Conservation (phyloP, 1,140 invertebrate species). For the Acromyrmex echinatior region DNA sequence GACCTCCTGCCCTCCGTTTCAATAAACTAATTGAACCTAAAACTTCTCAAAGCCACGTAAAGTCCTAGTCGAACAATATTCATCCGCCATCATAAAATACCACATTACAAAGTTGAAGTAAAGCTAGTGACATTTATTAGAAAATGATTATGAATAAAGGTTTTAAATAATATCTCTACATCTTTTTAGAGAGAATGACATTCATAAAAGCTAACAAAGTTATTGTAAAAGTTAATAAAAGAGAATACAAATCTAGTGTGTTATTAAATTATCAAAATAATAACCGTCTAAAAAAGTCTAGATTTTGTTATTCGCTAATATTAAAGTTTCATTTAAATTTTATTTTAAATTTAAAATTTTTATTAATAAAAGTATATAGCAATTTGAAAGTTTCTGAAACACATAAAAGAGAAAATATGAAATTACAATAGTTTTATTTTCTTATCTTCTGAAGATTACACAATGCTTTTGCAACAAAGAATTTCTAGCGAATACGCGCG, state of each 20-base stretch:
- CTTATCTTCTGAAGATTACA: background rate
- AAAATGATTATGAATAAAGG: constrained; percentile 27
- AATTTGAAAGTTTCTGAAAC: background rate
- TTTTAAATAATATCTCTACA: background rate
- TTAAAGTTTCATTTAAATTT: background rate
- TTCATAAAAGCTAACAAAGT: background rate
- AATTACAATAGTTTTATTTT: background rate
- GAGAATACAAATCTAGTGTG: background rate
- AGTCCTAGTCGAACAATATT: constrained; percentile 55
- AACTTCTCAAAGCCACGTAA: constrained; percentile 59
- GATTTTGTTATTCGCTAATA: background rate
- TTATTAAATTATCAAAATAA: background rate
- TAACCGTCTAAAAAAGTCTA: background rate
- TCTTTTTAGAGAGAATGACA: background rate
- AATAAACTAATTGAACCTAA: constrained; percentile 65
- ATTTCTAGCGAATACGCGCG: background rate
- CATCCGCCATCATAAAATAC: constrained; percentile 47
- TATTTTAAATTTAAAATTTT: background rate
- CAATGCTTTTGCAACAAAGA: constrained; percentile 14
- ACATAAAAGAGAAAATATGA: background rate
- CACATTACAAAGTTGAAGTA: background rate
- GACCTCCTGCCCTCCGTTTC: constrained; percentile 52
- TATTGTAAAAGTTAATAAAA: background rate
- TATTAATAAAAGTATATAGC: background rate
- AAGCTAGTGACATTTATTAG: constrained; percentile 46